Conservation (phyloP, 2,888 invertebrate genomes). For the Escarpia spicata region DNA sequence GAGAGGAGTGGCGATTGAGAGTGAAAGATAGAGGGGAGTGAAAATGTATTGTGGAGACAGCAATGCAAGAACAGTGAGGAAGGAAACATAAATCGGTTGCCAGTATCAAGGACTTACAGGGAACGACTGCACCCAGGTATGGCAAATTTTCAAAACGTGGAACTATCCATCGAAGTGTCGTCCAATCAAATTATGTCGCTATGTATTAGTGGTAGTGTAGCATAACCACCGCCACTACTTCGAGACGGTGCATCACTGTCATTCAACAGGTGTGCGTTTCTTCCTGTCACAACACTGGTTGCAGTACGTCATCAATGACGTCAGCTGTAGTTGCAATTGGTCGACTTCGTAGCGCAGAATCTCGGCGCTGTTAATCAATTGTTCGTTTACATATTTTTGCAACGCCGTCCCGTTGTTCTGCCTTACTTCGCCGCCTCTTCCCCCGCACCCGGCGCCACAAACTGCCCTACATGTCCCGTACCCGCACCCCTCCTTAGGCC, state of each 20-base stretch:
- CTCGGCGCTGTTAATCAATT: conserved; percentile 23
- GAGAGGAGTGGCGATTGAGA: too few relatives aligned
- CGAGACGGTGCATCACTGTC: background rate
- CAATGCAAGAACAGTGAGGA: too few relatives aligned
- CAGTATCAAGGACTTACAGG: too few relatives aligned
- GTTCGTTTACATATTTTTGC: background rate
- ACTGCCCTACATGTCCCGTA: background rate
- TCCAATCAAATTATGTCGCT: too few relatives aligned
- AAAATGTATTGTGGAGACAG: too few relatives aligned
- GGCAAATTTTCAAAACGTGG: too few relatives aligned
- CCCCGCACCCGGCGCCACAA: background rate
- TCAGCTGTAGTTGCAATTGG: conserved; percentile 34
- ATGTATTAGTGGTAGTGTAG: background rate
- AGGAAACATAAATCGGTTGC: too few relatives aligned
- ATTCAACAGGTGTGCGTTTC: background rate
- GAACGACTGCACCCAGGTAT: too few relatives aligned
- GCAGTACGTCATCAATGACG: conserved; percentile 31
- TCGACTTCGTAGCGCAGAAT: conserved; percentile 38
- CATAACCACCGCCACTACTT: background rate
- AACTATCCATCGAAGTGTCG: too few relatives aligned
- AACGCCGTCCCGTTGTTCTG: background rate
- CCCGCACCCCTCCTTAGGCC: conserved; percentile 41
- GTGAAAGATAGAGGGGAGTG: too few relatives aligned
- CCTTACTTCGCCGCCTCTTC: background rate
- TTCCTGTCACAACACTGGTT: background rate